Evolutionary conservation across 2,113 vertebrate genomes (phyloP).

Genomic region (Rafetus swinhoei): DNA sequence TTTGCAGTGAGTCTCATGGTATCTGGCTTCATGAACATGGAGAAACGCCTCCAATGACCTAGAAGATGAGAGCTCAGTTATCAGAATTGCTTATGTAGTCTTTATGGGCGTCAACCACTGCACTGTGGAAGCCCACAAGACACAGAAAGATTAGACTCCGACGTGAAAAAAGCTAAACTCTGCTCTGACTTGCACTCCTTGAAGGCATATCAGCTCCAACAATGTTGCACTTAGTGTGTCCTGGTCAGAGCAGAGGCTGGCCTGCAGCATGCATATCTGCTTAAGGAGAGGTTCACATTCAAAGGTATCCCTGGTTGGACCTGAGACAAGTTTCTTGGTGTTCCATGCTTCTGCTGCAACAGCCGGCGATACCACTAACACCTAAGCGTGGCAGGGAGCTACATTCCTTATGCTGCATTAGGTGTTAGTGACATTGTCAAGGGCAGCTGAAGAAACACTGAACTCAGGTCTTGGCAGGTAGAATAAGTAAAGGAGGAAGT

Average conservation of each 20-base stretch:
- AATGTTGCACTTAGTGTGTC: background rate
- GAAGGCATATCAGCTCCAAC: background rate
- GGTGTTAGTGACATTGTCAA: background rate
- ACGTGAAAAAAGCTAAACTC: background rate
- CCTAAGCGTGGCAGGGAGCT: background rate
- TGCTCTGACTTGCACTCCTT: background rate
- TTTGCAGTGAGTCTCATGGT: background rate
- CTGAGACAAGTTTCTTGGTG: fast-evolving
- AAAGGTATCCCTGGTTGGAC: background rate
- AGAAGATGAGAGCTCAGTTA: background rate
- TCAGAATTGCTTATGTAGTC: background rate
- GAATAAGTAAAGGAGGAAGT: background rate
- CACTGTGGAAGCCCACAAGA: background rate
- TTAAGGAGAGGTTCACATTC: background rate
- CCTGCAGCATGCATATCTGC: background rate
- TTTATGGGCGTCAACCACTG: background rate
- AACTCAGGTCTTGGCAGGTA: background rate
- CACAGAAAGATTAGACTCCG: background rate
- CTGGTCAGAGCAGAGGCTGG: background rate
- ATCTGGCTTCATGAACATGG: background rate
- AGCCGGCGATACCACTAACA: fast-evolving
- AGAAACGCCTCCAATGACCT: background rate
- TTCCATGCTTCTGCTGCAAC: background rate
- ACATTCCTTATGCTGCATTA: background rate
- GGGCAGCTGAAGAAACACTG: background rate